Base-by-base conservation (phyloP, 2,888 invertebrate species). In the Drosophila lutescens region DNA sequence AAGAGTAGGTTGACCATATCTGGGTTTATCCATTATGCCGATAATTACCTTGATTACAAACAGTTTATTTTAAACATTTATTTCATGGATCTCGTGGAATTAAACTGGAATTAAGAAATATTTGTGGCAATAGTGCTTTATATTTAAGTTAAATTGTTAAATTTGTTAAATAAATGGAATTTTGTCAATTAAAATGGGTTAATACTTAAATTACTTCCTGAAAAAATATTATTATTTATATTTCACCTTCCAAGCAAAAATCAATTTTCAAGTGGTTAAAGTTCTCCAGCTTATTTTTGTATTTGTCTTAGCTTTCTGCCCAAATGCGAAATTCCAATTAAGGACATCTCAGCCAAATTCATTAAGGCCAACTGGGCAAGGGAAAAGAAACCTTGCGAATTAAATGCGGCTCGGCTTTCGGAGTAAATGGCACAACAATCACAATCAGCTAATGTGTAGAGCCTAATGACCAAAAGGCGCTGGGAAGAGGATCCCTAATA, bases 401-500 rank as follows among this genome's bases (percentile, higher is more conserved):
- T 71, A 86, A 83, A 80, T 86, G 87, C 50, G 71, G 12, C 80
- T 58, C 49, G 74, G 66, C 74, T 76, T 82, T 36, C 36, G 55
- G 73, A 77, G 79, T 84, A 82, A 87, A 84, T 82, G 74, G 79
- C 80, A 87, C 80, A 85, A 84, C 83, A 87, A 74, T 74, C 74
- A 55, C 74, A 67, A 84, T 87, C 87, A 87, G 83, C 86, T 87
- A 84, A 84, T 84, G 82, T 87, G 82, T 87, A 68, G 65, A 56
- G 77, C 80, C 87, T 87, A 84, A 84, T 84, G 83, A 82, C 82
- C 79, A 51, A 54, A 20, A 51, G 17, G 40, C 62, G 49, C 23
- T n/a, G 47, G 9, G 17, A 47, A 20, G 30, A 15, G 32, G 61
- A 60, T 47, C 58, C 58, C 58, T 61, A 56, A 57, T 72, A 57